Conservation (phyloP, 53 echinoderm and acorn worm genomes). For the Luidia sarsii region DNA sequence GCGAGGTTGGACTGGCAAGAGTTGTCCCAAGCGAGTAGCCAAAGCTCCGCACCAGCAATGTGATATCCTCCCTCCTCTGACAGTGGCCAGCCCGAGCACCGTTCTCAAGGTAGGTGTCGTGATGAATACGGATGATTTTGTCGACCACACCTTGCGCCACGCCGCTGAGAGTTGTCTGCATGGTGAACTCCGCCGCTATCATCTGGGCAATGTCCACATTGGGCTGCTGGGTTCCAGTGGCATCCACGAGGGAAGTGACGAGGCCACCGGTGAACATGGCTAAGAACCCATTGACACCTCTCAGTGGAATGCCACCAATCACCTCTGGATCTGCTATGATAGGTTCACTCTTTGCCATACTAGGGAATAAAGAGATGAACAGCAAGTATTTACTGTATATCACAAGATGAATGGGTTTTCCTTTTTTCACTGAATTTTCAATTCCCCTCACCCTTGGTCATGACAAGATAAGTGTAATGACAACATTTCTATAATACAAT, state of each 20-base stretch:
- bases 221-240: conserved; percentile 76
- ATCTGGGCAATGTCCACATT: conserved; percentile 86
- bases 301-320: conserved; percentile 77
- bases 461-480: no score
- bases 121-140: conserved; percentile 88
- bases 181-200: conserved; percentile 82
- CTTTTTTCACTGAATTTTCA: no score
- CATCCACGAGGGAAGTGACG: conserved; percentile 75
- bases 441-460: no score
- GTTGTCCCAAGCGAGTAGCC: conserved; percentile 69
- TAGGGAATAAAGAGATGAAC: conserved; percentile 34
- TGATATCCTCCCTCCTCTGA: conserved; percentile 90
- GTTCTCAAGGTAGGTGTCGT: conserved; percentile 78
- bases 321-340: conserved; percentile 95
- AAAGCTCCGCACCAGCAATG: conserved; percentile 88
- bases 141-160: conserved; percentile 95
- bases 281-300: conserved; percentile 69
- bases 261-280: conserved; percentile 93
- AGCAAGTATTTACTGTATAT: no score
- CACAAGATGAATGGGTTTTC: no score
- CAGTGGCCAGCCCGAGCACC: conserved; percentile 59
- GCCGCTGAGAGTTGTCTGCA: conserved; percentile 87
- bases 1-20: conserved; percentile 20
- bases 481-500: no score
- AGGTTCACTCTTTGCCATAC: conserved; percentile 82